These are phyloP conservation scores for Plutomurus gul DNA, from an alignment of 1,140 invertebrate genomes.

Conservation along the genomic window DNA sequence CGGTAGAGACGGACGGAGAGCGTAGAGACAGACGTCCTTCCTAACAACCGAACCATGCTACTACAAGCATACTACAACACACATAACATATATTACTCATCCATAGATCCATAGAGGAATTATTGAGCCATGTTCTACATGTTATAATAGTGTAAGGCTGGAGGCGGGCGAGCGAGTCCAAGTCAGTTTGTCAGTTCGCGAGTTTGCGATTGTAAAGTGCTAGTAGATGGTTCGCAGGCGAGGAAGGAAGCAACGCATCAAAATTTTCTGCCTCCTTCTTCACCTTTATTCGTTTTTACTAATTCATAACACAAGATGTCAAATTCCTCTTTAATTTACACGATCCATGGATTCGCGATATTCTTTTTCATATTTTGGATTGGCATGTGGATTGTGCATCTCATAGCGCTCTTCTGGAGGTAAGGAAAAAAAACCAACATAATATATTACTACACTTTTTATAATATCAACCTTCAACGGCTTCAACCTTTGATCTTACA, in stretches of 20 bases:
- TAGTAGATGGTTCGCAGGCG: constrained; percentile 2
- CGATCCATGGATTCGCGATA: constrained; percentile 66
- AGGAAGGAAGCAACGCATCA: constrained; percentile 16
- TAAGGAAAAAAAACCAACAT: too few species aligned
- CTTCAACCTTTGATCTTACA: too few species aligned
- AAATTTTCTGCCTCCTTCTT: constrained; percentile 14
- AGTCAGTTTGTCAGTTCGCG: too few species aligned
- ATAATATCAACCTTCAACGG: not conserved
- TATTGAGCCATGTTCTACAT: not conserved
- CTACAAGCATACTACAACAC: too few species aligned
- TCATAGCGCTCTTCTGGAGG: constrained; percentile 67
- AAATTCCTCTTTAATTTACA: constrained; percentile 49
- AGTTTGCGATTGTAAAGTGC: too few species aligned
- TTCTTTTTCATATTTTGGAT: constrained; percentile 71
- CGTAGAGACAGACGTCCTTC: too few species aligned
- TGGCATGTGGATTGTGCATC: constrained; percentile 68
- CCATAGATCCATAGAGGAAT: too few species aligned
- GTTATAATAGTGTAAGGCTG: not conserved
- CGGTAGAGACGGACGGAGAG: too few species aligned
- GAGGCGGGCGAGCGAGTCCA: not conserved
- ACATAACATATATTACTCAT: too few species aligned
- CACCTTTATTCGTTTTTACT: not conserved
- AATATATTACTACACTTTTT: not conserved
- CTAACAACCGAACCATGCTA: too few species aligned
- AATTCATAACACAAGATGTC: not conserved